A percentile compares a stretch with the other conserved stretches of the same genome.
Conservation (phyloP, 1,140 invertebrate species). For the Aphelinus atriplicis region DNA sequence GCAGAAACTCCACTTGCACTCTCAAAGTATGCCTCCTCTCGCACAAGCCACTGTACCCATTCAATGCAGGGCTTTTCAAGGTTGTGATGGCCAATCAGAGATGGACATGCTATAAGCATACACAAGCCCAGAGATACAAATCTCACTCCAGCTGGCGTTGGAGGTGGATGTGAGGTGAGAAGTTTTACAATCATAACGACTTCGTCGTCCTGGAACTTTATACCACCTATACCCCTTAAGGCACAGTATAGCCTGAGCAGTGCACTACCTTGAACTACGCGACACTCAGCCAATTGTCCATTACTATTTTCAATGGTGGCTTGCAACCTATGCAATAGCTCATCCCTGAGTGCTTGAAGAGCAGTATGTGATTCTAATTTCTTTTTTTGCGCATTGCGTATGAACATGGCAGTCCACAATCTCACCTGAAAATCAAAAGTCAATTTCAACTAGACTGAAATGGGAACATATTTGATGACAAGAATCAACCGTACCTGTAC, state of each 20-base stretch:
- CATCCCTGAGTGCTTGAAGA: slow-evolving; percentile 80
- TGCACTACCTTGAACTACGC: slow-evolving; percentile 83
- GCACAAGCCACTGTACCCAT: slow-evolving; percentile 94
- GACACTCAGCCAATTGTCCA: slow-evolving; percentile 71
- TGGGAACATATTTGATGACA: too few relatives aligned
- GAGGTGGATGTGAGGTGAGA: slow-evolving; percentile 89
- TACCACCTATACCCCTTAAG: slow-evolving; percentile 88
- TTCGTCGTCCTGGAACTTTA: slow-evolving; percentile 96
- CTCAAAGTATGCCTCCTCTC: slow-evolving; percentile 88
- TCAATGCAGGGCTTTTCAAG: slow-evolving; percentile 91
- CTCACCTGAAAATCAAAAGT: slow-evolving; percentile 66
- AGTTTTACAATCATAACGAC: slow-evolving; percentile 83
- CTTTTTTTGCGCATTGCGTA: slow-evolving; percentile 90
- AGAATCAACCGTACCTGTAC: slow-evolving; percentile 66
- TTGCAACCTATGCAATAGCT: slow-evolving; percentile 78
- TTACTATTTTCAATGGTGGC: slow-evolving; percentile 67
- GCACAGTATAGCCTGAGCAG: slow-evolving; percentile 90
- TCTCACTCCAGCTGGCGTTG: slow-evolving; percentile 87
- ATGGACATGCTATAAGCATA: slow-evolving; percentile 94
- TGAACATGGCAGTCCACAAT: slow-evolving; percentile 92
- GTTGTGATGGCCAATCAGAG: slow-evolving; percentile 79
- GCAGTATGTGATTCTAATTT: slow-evolving; percentile 80
- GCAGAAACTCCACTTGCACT: slow-evolving; percentile 81
- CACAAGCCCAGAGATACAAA: slow-evolving; percentile 94
- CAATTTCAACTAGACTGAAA: too few relatives aligned